phyloP scores from a whole-genome alignment of 2,797 vertebrate species.

The Sciaenops ocellatus region DNA sequence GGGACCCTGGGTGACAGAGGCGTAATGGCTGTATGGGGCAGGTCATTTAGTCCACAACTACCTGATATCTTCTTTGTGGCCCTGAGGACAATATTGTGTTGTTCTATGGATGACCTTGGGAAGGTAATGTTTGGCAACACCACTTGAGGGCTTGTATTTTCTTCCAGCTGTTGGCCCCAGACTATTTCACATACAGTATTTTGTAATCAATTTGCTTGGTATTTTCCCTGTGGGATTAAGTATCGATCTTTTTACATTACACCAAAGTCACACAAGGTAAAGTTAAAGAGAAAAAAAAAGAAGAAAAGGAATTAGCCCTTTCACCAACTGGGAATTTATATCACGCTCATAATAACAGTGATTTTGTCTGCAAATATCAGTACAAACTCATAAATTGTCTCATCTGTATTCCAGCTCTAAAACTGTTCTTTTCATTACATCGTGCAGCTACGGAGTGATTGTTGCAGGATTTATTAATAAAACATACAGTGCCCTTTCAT shows the following conservation, averaged over 20 bases:
- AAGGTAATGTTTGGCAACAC: conserved; percentile 21
- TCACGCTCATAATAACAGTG: conserved; percentile 35
- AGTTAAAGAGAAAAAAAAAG: background rate
- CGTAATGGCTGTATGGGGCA: conserved; percentile 14
- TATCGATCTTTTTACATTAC: conserved; percentile 62
- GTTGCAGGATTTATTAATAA: conserved; percentile 66
- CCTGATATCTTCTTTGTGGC: conserved; percentile 33
- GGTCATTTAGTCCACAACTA: conserved; percentile 17
- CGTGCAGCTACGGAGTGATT: conserved; percentile 34
- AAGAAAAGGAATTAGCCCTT: conserved; percentile 34
- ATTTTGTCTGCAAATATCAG: conserved; percentile 42
- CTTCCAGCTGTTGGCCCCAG: conserved; percentile 30
- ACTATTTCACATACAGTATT: conserved; percentile 38
- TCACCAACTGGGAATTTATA: conserved; percentile 32
- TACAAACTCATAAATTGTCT: conserved; percentile 40
- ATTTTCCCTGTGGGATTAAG: conserved; percentile 48
- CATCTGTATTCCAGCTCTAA: conserved; percentile 52
- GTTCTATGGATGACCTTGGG: conserved; percentile 59
- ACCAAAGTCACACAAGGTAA: conserved; percentile 25
- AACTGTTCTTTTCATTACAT: conserved; percentile 20
- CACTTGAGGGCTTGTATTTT: conserved; percentile 27
- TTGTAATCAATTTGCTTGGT: conserved; percentile 49
- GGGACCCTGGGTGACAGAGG: conserved; percentile 21
- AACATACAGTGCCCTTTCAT: conserved; percentile 55
- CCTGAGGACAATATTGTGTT: conserved; percentile 21